These are phyloP conservation scores for Athalia cordata DNA, from an alignment of 2,888 invertebrate genomes.

Conservation along the genomic window DNA sequence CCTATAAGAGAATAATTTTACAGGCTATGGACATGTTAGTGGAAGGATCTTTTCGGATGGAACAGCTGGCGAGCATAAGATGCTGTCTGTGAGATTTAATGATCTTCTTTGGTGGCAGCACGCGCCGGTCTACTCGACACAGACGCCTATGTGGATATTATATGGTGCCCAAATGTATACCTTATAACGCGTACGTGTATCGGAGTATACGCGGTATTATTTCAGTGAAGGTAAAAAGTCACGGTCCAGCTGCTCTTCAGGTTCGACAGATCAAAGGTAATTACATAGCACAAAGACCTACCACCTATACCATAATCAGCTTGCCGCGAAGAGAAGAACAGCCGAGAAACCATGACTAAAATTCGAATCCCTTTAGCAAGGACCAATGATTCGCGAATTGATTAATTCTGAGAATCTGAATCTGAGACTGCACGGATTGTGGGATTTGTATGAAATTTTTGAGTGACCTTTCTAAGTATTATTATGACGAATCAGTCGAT, in stretches of 20 bases:
- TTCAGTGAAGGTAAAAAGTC: slow-evolving; percentile 58
- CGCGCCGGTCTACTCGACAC: slow-evolving; percentile 28
- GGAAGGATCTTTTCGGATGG: slow-evolving; percentile 35
- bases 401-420: too few relatives aligned
- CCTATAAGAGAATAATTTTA: too few relatives aligned
- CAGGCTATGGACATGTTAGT: not conserved
- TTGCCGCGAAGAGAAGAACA: not conserved
- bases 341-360: slow-evolving; percentile 12
- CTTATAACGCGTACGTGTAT: not conserved
- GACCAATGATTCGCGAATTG: too few relatives aligned
- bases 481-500: not conserved
- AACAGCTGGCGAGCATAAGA: slow-evolving; percentile 48
- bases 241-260: slow-evolving; percentile 59
- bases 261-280: slow-evolving; percentile 38
- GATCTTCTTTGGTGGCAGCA: slow-evolving; percentile 48
- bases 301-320: slow-evolving; percentile 24
- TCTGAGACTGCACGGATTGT: too few relatives aligned
- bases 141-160: slow-evolving; percentile 18
- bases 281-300: slow-evolving; percentile 38
- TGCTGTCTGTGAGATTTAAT: slow-evolving; percentile 47
- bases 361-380: not conserved
- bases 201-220: not conserved
- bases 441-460: not conserved
- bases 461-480: not conserved
- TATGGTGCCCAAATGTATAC: not conserved